Percentiles rank a stretch among this genome's conserved stretches.
phyloP scores from a whole-genome alignment of 2,113 vertebrate species.

The Cygnus atratus region DNA sequence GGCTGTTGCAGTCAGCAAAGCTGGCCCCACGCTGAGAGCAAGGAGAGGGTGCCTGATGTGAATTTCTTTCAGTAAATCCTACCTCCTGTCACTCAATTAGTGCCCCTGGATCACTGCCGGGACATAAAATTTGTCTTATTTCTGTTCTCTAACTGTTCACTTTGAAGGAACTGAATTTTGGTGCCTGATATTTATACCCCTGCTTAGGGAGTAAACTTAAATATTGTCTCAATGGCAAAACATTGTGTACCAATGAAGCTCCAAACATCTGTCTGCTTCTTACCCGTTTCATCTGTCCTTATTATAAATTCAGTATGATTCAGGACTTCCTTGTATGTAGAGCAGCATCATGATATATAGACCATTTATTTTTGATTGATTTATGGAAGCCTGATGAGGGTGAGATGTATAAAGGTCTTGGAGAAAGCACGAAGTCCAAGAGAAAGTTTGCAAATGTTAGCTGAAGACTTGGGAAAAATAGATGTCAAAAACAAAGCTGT shows the following conservation, averaged over 20 bases:
- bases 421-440: background rate
- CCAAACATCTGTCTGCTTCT: background rate
- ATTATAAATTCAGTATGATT: background rate
- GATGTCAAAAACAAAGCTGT: background rate
- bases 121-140: background rate
- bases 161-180: background rate
- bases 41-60: background rate
- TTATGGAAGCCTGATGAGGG: background rate
- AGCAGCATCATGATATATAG: background rate
- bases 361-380: background rate
- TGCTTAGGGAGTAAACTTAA: constrained; percentile 35
- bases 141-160: background rate
- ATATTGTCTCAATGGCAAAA: background rate
- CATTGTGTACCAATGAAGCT: background rate
- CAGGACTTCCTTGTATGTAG: background rate
- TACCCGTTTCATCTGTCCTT: background rate
- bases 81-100: constrained; percentile 2
- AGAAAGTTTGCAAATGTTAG: background rate
- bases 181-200: background rate
- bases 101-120: background rate
- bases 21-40: background rate
- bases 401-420: background rate
- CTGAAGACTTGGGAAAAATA: background rate
- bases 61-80: background rate
- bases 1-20: background rate